Conservation (phyloP, 2,888 invertebrate species). For the Pyrgus malvae region DNA sequence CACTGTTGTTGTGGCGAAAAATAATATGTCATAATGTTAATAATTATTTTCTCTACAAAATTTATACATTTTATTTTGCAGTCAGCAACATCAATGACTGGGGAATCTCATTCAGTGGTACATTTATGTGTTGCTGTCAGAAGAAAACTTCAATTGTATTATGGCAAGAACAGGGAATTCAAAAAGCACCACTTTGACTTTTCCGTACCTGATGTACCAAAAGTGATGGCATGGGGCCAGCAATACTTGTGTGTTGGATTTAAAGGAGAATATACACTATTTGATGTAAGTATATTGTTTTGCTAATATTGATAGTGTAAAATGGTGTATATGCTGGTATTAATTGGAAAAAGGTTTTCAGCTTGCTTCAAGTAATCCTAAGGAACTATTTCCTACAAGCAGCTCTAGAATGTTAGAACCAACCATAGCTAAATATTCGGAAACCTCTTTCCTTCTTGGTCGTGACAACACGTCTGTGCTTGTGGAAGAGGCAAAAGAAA, state of each 20-base stretch:
- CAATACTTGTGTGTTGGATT: constrained; percentile 94
- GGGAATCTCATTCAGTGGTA: constrained; percentile 88
- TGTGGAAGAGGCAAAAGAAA: constrained; percentile 87
- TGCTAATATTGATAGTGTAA: not conserved
- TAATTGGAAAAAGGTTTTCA: constrained; percentile 34
- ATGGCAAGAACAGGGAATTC: constrained; percentile 93
- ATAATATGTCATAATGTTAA: too few relatives aligned
- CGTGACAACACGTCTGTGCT: constrained; percentile 94
- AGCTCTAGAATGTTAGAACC: constrained; percentile 90
- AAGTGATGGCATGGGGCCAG: constrained; percentile 90
- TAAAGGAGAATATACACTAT: constrained; percentile 89
- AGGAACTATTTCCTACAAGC: constrained; percentile 93
- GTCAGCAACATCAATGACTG: constrained; percentile 80
- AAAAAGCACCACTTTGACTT: constrained; percentile 87
- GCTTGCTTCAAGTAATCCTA: constrained; percentile 83
- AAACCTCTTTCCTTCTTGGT: constrained; percentile 90
- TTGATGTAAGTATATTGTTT: constrained; percentile 81
- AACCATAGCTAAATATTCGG: constrained; percentile 88
- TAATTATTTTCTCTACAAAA: not conserved
- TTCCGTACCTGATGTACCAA: constrained; percentile 89
- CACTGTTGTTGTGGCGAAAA: too few relatives aligned
- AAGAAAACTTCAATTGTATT: constrained; percentile 91
- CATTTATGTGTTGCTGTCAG: constrained; percentile 94
- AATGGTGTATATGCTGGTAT: not conserved
- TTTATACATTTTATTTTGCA: constrained; percentile 33